These are phyloP conservation scores for Protobothrops mucrosquamatus DNA, from an alignment of 2,113 vertebrate species.

Conservation along the genomic window DNA sequence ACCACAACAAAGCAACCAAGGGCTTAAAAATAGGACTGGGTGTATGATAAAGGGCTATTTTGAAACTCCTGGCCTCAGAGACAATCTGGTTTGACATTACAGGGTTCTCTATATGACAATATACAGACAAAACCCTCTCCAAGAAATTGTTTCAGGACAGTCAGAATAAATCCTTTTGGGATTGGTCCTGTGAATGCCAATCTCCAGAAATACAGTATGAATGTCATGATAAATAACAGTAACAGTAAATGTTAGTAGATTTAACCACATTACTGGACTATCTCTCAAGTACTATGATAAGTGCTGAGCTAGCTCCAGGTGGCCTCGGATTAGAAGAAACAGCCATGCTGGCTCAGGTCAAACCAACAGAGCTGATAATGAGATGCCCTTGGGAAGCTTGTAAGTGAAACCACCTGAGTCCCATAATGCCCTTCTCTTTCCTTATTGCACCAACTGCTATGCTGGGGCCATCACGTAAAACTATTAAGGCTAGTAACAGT, in stretches of 20 bases:
- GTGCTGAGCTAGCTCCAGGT: neutral
- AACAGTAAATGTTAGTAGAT: neutral
- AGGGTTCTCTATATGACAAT: neutral
- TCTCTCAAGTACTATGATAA: neutral
- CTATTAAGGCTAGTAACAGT: neutral
- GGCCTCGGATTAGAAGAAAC: neutral
- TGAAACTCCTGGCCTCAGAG: neutral
- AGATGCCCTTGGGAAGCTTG: neutral
- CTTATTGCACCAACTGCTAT: neutral
- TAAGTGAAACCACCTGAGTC: neutral
- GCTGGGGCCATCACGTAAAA: neutral
- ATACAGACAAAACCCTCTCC: neutral
- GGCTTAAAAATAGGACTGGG: conserved; percentile 6
- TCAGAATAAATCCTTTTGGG: neutral
- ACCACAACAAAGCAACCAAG: neutral
- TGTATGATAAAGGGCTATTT: neutral
- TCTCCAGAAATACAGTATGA: neutral
- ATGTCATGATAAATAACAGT: neutral
- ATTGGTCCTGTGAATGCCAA: neutral
- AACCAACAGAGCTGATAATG: neutral
- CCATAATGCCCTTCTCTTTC: neutral
- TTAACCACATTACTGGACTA: neutral
- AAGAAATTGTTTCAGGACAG: neutral
- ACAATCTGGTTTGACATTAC: neutral
- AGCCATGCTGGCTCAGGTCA: neutral